Evolutionary conservation across 1,140 invertebrate species (phyloP).

Genomic region (Olivierus martensii): DNA sequence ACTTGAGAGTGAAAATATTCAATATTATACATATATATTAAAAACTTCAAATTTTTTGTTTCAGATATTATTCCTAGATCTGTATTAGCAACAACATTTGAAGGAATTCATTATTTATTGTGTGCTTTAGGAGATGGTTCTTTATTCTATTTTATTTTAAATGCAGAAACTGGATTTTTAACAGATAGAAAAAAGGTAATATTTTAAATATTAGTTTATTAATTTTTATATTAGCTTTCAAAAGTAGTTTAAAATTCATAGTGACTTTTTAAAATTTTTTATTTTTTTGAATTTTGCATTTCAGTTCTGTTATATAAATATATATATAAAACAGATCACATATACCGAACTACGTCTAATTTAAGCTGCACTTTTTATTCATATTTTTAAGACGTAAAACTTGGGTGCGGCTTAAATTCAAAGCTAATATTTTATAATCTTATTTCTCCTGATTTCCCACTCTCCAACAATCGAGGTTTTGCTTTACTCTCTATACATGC

Average conservation of each 20-base stretch:
- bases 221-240: neutral
- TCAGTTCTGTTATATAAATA: neutral
- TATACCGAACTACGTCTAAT: too few species aligned
- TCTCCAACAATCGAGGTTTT: too few species aligned
- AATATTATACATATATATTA: too few species aligned
- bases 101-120: slow-evolving; percentile 69
- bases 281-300: neutral
- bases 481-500: too few species aligned
- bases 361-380: too few species aligned
- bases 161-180: slow-evolving; percentile 51
- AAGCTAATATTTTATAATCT: too few species aligned
- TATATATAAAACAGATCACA: neutral
- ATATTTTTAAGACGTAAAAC: too few species aligned
- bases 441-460: too few species aligned
- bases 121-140: slow-evolving; percentile 94
- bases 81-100: slow-evolving; percentile 85
- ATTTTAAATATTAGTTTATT: slow-evolving; percentile 4
- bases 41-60: slow-evolving; percentile 19
- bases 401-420: too few species aligned
- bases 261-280: neutral
- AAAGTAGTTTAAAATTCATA: neutral
- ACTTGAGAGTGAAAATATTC: too few species aligned
- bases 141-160: slow-evolving; percentile 87
- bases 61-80: slow-evolving; percentile 90
- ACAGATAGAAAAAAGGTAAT: slow-evolving; percentile 66